phyloP scores from a whole-genome alignment of 1,140 invertebrate genomes.

The Campoletis sonorensis region DNA sequence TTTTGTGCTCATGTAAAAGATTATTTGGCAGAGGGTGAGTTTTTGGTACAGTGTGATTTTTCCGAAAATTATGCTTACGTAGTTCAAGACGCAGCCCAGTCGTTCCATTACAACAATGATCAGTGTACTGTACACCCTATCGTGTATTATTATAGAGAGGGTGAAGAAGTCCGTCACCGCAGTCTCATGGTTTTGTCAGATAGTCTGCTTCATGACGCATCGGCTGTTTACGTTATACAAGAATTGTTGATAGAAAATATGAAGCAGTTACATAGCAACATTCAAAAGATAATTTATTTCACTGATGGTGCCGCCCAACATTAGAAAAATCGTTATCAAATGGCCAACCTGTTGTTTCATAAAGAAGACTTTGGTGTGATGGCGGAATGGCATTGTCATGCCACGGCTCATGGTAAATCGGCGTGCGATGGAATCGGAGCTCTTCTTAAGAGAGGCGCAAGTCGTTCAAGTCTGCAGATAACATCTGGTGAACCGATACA shows the following conservation, averaged over 20 bases:
- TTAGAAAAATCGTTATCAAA: conserved; percentile 67
- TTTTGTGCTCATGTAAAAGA: conserved; percentile 51
- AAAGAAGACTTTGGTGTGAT: conserved; percentile 53
- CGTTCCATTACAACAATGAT: conserved; percentile 61
- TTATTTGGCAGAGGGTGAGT: conserved; percentile 48
- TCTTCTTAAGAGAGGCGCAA: conserved; percentile 27
- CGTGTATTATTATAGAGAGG: conserved; percentile 52
- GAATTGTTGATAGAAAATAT: conserved; percentile 27
- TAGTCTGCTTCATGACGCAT: conserved; percentile 37
- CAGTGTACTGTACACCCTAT: conserved; percentile 62
- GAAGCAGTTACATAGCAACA: neutral
- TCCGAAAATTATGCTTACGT: conserved; percentile 66
- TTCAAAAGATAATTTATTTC: conserved; percentile 41
- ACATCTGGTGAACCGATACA: conserved; percentile 31
- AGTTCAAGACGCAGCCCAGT: conserved; percentile 63
- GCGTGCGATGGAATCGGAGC: conserved; percentile 59
- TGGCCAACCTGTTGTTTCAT: conserved; percentile 23
- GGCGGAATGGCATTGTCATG: conserved; percentile 64
- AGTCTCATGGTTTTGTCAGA: conserved; percentile 42
- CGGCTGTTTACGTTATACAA: conserved; percentile 42
- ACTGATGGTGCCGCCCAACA: conserved; percentile 60
- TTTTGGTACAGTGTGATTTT: conserved; percentile 61
- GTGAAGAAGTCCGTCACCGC: conserved; percentile 35
- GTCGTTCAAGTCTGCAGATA: conserved; percentile 26
- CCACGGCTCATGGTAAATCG: conserved; percentile 65